Conservation (phyloP, 2,888 invertebrate genomes). For the Trileptium ribeirensis region DNA sequence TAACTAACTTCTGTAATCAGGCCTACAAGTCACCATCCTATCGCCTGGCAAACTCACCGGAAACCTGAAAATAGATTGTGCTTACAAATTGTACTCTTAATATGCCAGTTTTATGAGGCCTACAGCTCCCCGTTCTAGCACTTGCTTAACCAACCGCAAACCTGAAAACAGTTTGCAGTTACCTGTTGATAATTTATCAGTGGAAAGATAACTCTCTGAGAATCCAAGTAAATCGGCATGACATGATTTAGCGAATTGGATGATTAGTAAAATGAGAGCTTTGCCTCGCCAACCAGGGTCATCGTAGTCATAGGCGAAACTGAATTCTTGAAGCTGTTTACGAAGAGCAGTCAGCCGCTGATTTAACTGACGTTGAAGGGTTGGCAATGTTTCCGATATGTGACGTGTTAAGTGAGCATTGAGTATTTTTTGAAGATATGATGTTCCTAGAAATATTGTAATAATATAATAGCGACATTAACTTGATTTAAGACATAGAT, state of each 20-base stretch:
- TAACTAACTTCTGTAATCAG: too few species aligned
- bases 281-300: constrained; percentile 54
- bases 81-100: too few species aligned
- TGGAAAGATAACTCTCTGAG: background rate
- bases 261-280: constrained; percentile 51
- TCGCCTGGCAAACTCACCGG: too few species aligned
- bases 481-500: too few species aligned
- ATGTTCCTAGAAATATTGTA: too few species aligned
- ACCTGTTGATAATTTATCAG: background rate
- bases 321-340: constrained; percentile 49
- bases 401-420: constrained; percentile 39
- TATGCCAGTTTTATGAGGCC: too few species aligned
- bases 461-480: too few species aligned
- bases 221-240: constrained; percentile 8
- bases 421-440: constrained; percentile 35
- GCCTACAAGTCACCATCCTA: too few species aligned
- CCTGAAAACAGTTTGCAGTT: background rate
- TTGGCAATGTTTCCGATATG: constrained; percentile 38
- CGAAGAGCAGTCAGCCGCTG: constrained; percentile 37
- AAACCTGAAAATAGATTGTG: too few species aligned
- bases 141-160: too few species aligned
- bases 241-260: constrained; percentile 9
- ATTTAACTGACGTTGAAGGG: constrained; percentile 30
- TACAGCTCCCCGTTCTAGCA: too few species aligned
- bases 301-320: constrained; percentile 52